Evolutionary conservation across 2,113 vertebrate species (phyloP).

Genomic region (Prunella fulvescens): DNA sequence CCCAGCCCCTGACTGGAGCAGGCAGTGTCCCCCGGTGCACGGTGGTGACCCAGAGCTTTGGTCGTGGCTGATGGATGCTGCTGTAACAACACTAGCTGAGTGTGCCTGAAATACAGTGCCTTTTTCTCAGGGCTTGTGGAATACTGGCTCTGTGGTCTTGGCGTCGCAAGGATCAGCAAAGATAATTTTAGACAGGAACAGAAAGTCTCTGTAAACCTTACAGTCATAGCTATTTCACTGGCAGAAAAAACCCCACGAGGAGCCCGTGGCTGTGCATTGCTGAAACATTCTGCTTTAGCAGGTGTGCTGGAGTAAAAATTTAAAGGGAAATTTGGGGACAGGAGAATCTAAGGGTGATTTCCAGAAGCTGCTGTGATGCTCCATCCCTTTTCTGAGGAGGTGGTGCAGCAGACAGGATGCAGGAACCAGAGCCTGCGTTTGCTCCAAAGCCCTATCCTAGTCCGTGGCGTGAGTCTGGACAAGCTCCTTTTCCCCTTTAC

Average conservation of each 20-base stretch:
- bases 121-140: constrained; percentile 21
- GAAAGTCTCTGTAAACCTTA: constrained; percentile 37
- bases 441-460: neutral
- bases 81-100: neutral
- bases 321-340: neutral
- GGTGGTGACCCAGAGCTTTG: neutral
- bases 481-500: neutral
- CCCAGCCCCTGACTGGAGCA: neutral
- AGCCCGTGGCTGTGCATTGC: neutral
- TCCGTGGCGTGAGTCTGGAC: neutral
- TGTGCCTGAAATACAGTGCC: neutral
- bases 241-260: neutral
- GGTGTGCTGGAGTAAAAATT: neutral
- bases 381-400: neutral
- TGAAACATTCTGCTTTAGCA: neutral
- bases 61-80: neutral
- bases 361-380: neutral
- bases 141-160: constrained; percentile 21
- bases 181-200: constrained; percentile 61
- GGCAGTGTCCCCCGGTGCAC: neutral
- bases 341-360: neutral
- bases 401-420: neutral
- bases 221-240: neutral
- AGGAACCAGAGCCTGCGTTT: neutral
- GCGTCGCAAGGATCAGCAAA: neutral